Evolutionary conservation across 2,888 invertebrate species (phyloP), one percentile per base, ranked within the genome.

Genomic region (Chloroclystis v-ata): DNA sequence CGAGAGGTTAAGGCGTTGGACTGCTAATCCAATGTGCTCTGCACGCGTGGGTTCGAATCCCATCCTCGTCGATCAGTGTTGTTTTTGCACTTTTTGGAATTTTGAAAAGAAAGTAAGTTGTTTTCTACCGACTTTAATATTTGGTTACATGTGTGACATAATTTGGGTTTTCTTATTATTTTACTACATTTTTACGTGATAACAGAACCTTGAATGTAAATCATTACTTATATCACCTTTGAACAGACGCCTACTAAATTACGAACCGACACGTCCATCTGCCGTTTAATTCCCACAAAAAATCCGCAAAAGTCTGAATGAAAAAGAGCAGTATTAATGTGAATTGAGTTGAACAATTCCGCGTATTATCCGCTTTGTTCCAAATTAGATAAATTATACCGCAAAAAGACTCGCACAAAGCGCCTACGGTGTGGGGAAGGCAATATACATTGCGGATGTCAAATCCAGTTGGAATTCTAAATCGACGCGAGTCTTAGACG

Each of bases 21-120:
- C 92, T 92, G 93, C 93, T 93, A 93, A 93, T 93, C 93, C 92
- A 92, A 92, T 93, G 92, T 91, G 92, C 92, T 92, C 92, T 93
- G 92, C 92, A 92, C 92, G 92, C 92, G 92, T 92, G 92, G 92
- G 92, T 93, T 92, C 91, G 92, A 92, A 92, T 93, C 92, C 92
- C 92, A 92, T 92, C 92, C 91, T 91, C 91, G 91, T 91, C 91
- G 91, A n/a, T n/a, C n/a, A 65, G 74, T 28, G 3, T 47, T 59
- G n/a, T 61, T 59, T 53, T 37, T 8, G 26, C 14, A 1, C 37
- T 26, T 25, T 24, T 33, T 28, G 8, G 1, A 13, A 1, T 11
- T 7, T 10, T 29, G 11, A 5, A 8, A 7, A 12, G 12, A 29
- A 12, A 12, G 2, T 28, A 28, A 10, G 10, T 26, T 9, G 9